A percentile compares a stretch with the other conserved stretches of the same genome.
Evolutionary conservation across 1,140 invertebrate species (phyloP).

Genomic region (Caenorhabditis briggsae): DNA sequence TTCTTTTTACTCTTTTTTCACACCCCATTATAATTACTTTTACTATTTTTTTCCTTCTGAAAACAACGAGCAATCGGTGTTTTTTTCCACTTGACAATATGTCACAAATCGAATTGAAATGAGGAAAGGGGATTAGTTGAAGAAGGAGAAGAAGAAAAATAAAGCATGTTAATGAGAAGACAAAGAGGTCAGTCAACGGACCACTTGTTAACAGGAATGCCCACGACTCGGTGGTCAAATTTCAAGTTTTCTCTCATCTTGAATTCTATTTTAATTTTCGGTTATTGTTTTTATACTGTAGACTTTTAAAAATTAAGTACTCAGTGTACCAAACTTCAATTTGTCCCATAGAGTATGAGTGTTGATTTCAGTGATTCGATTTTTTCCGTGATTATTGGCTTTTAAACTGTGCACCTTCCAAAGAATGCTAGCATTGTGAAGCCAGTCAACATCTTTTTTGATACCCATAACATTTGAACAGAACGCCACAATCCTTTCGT

Average conservation of each 20-base stretch:
- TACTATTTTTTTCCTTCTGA: background rate
- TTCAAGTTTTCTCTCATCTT: background rate
- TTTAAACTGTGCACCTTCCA: too few species aligned
- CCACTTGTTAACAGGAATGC: slow-evolving; percentile 4
- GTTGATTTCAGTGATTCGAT: too few species aligned
- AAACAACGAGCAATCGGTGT: background rate
- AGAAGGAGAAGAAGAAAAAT: too few species aligned
- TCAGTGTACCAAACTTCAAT: too few species aligned
- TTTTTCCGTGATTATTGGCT: too few species aligned
- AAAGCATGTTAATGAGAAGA: slow-evolving; percentile 43
- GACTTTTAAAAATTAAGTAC: too few species aligned
- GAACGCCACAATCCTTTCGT: background rate
- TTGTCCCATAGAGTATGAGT: too few species aligned
- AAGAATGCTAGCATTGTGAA: too few species aligned
- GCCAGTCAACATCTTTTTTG: too few species aligned
- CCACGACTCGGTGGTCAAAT: background rate
- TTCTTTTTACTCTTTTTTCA: background rate
- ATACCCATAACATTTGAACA: background rate
- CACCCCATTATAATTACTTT: slow-evolving; percentile 11
- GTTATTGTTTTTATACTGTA: too few species aligned
- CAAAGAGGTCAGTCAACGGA: slow-evolving; percentile 11
- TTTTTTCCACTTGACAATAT: slow-evolving; percentile 44
- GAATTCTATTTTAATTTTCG: background rate
- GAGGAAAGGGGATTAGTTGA: slow-evolving; percentile 16
- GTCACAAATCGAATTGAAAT: slow-evolving; percentile 39